Evolutionary conservation across 2,113 vertebrate genomes (phyloP), one percentile per base, ranked within the genome.

Genomic region (Lycocorax pyrrhopterus): DNA sequence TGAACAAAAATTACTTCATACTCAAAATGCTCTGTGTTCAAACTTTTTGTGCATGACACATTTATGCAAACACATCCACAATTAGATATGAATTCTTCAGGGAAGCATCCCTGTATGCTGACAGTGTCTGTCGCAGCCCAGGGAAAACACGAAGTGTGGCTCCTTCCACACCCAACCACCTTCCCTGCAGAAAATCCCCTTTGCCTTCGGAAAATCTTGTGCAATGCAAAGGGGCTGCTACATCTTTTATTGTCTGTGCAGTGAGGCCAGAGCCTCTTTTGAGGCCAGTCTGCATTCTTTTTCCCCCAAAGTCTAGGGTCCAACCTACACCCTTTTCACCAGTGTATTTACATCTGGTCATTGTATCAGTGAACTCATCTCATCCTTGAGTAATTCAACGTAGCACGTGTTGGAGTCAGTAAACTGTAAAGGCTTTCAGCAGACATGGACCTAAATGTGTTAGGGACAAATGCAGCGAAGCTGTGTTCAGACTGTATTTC

Each of bases 321-420:
- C 30, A 74, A 23, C 46, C 51, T 74, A 17, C 4, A 58, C 8
- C 19, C 13, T 84, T 55, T 84, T 66, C 56, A 63, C 14, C 39
- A 33, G 8, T 5, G 4, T 44, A 7, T 69, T 76, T 69, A 3
- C 53, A 39, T 53, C 37, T 78, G 26, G 4, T 63, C 32, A 16
- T 56, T 2, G 0, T 67, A 18, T n/a, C n/a, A 17, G 17, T 81
- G 56, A 75, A n/a, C 16, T 67, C 9, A 1, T 22, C 33, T 84
- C 16, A 35, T 19, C 41, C 33, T 20, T 37, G 12, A 52, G 13
- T 71, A 32, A 35, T 46, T 33, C 3, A 2, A 19, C 41, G 44
- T 2, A 25, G 35, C 53, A 14, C 1, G 0, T 39, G 9, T 7
- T 77, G 35, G 52, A 66, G 16, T 41, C n/a, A 19, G 29, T 58